Evolutionary conservation across 2,113 vertebrate genomes (phyloP), one percentile per base, ranked within the genome.

Genomic region (Sorex fumeus): DNA sequence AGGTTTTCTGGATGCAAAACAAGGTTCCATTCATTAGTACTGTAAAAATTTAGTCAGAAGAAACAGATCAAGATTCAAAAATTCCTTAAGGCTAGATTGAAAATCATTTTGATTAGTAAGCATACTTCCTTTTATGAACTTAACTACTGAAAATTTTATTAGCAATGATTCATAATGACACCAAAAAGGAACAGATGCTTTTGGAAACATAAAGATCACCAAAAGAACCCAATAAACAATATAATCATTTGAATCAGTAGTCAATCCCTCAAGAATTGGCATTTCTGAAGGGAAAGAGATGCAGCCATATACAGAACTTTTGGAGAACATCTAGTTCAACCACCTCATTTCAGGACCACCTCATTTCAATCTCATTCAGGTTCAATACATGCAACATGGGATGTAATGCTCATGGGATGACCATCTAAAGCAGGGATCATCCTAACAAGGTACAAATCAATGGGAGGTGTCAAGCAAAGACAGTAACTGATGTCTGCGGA

Each of bases 1-100:
- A 21, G 50, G 84, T 16, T 87, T 47, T 82, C 0, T 67, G 25
- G 36, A 84, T 62, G 30, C 11, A 87, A 92, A 92, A 75, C 0
- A 87, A 78, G 19, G 40, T 83, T 53, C 25, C 32, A 85, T 78
- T 81, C 32, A 87, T 84, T 66, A 93, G 28, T 19, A 9, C 47
- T 72, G 19, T 50, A 81, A 91, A 36, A 91, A 57, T 84, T 91
- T 25, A 87, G 86, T 30, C 66, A 90, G 45, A 57, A 91, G 91
- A 72, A 95, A 86, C 66, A 69, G 40, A 77, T 0, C 6, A 87
- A 87, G 80, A 86, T 47, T 50, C 7, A 77, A 43, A 93, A 94
- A 84, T 81, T 86, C 40, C 72, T 90, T 25, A 32, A 85, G 32
- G 12, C 71, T 91, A 71, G 72, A 79, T 2, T 91, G 32, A 92